These are phyloP conservation scores for Acanthoscelides obtectus DNA, from an alignment of 2,888 invertebrate species.

Conservation along the genomic window DNA sequence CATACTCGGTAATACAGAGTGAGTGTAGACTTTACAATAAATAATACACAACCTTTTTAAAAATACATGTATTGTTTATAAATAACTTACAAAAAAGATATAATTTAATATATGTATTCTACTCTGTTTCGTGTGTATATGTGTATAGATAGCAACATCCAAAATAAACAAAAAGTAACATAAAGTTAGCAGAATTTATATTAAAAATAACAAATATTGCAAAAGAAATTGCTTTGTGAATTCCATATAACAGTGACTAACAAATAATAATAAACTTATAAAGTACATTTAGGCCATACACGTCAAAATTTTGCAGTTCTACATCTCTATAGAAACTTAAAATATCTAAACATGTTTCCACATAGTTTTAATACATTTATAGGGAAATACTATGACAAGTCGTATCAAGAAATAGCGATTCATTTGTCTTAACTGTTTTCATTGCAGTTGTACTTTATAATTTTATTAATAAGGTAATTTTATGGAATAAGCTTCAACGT, in stretches of 20 bases:
- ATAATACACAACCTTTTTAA: background rate
- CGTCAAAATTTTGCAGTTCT: background rate
- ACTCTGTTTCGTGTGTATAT: background rate
- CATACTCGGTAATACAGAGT: too few species aligned
- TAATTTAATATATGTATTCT: slow-evolving; percentile 19
- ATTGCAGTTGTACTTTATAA: background rate
- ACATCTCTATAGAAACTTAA: background rate
- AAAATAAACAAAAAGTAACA: background rate
- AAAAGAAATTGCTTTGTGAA: background rate
- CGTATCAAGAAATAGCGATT: background rate
- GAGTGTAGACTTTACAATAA: too few species aligned
- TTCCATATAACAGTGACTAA: background rate
- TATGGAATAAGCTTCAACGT: background rate
- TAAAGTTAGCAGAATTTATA: background rate
- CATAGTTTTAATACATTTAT: background rate
- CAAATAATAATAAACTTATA: background rate
- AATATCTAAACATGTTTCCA: background rate
- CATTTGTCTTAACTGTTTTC: background rate
- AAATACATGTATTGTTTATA: slow-evolving; percentile 36
- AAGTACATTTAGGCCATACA: background rate
- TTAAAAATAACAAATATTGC: background rate
- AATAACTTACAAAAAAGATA: slow-evolving; percentile 45
- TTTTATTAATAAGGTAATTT: background rate
- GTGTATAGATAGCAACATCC: background rate
- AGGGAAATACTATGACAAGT: background rate